Base-by-base conservation (phyloP, 2,113 vertebrate species). In the Megaceryle torquata region DNA sequence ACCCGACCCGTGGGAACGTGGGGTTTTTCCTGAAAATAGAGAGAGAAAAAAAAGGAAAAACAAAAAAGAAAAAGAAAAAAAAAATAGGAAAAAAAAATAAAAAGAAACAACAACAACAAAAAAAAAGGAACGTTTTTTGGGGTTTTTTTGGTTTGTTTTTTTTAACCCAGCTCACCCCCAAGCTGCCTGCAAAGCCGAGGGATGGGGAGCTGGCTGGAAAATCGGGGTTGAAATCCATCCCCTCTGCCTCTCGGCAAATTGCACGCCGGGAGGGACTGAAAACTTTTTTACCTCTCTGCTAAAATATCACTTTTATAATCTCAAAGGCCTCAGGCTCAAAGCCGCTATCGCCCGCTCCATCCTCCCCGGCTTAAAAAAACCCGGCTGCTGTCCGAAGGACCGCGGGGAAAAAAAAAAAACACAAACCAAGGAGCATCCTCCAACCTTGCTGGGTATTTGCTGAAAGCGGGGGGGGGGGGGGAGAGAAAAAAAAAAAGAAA, bases 11-110 rank as follows among this genome's bases (percentile, higher is more conserved):
- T 95, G 95, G 93, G 93, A 93, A 92, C 65, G 64, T 53, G 76
- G 80, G 88, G 44, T 48, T 91, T 91, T 92, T 91, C 93, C 94
- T 95, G 91, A 82, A 93, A 96, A 94, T 63, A 94, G 90, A 94
- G 78, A 89, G 31, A 64, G 75, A 44, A 48, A 56, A 61, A 87
- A 44, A 76, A 85, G 2, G 50, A 43, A 11, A 67, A 29, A n/a
- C 18, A 25, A n/a, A 11, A 10, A 54, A 48, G 4, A 31, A 9
- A 11, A 19, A 21, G 6, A 17, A 54, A 10, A 20, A 46, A 76
- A 29, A n/a, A 28, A n/a, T 26, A 9, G 10, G 10, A 11, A 54
- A 46, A 4, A 29, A 10, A 6, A 22, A 25, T 4, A 21, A 28
- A 21, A 10, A 25, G 51, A 87, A 44, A 9, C 17, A 18, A 15